These are phyloP conservation scores for Acanthaster planci DNA, from an alignment of 35 echinoderm and acorn worm genomes.

Conservation along the genomic window DNA sequence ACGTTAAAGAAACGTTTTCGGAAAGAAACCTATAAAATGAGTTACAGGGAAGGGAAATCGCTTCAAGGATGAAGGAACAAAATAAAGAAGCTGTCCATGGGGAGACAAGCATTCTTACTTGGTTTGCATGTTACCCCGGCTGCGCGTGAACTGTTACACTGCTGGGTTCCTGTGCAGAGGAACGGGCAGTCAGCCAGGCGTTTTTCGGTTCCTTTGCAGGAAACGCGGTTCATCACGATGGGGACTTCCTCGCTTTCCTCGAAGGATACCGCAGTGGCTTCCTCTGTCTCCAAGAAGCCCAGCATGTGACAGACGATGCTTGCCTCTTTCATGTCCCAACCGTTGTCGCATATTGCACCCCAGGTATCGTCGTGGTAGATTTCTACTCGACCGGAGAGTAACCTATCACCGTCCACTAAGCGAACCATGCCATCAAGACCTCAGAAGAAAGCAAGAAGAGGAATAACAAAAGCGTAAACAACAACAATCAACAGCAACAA, in stretches of 20 bases:
- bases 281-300: not conserved
- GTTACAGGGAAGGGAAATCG: not conserved
- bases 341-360: constrained; percentile 54
- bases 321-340: constrained; percentile 37
- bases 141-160: not conserved
- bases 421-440: constrained; percentile 3
- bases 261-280: not conserved
- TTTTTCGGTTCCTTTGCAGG: not conserved
- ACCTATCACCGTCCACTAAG: not conserved
- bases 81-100: too few species aligned
- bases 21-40: not conserved
- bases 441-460: too few species aligned
- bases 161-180: not conserved
- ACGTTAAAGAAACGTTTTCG: not conserved
- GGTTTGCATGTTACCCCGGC: not conserved
- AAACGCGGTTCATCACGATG: constrained; percentile 5
- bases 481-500: too few species aligned
- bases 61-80: not conserved
- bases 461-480: too few species aligned
- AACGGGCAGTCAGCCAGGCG: not conserved
- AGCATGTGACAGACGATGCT: constrained; percentile 39
- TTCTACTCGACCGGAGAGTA: constrained; percentile 27
- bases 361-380: constrained; percentile 33
- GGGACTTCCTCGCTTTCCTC: not conserved
- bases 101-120: not conserved